A percentile compares a stretch with the other conserved stretches of the same genome.
Conservation (phyloP, 2,797 vertebrate genomes). For the Sebastes goodei region DNA sequence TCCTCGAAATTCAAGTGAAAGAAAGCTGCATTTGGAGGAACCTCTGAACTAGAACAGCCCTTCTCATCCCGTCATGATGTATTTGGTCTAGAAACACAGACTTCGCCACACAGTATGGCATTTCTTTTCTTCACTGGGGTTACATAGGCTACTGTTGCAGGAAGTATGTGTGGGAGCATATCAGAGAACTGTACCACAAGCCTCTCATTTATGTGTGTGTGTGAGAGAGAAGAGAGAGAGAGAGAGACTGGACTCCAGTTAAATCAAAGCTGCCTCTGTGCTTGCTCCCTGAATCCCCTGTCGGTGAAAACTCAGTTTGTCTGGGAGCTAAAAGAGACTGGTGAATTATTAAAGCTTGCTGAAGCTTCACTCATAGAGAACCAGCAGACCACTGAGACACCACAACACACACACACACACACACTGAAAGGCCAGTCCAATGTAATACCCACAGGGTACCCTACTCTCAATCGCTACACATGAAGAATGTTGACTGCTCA, state of each 20-base stretch:
- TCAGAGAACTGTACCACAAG: slow-evolving; percentile 22
- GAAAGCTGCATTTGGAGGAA: not conserved
- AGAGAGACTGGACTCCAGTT: slow-evolving; percentile 49
- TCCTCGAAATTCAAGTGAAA: not conserved
- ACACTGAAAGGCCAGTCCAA: slow-evolving; percentile 40
- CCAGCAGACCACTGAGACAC: slow-evolving; percentile 59
- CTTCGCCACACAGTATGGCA: not conserved
- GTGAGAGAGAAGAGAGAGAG: not conserved
- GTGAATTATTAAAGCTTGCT: slow-evolving; percentile 79
- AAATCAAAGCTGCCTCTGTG: slow-evolving; percentile 73
- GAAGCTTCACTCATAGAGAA: slow-evolving; percentile 69
- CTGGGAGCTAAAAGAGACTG: slow-evolving; percentile 69
- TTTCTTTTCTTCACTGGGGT: not conserved
- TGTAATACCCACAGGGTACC: slow-evolving; percentile 55
- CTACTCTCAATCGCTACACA: slow-evolving; percentile 55
- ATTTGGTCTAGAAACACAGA: not conserved
- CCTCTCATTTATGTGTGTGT: not conserved
- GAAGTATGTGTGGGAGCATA: slow-evolving; percentile 28
- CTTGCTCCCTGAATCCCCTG: slow-evolving; percentile 63
- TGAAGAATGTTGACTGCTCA: slow-evolving; percentile 65
- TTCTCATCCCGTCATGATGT: not conserved
- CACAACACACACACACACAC: slow-evolving; percentile 27
- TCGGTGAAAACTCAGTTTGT: slow-evolving; percentile 70
- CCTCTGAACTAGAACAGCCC: slow-evolving; percentile 1
- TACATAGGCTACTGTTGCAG: slow-evolving; percentile 18